Evolutionary conservation across 2,797 vertebrate species (phyloP).

Genomic region (Aratinga solstitialis): DNA sequence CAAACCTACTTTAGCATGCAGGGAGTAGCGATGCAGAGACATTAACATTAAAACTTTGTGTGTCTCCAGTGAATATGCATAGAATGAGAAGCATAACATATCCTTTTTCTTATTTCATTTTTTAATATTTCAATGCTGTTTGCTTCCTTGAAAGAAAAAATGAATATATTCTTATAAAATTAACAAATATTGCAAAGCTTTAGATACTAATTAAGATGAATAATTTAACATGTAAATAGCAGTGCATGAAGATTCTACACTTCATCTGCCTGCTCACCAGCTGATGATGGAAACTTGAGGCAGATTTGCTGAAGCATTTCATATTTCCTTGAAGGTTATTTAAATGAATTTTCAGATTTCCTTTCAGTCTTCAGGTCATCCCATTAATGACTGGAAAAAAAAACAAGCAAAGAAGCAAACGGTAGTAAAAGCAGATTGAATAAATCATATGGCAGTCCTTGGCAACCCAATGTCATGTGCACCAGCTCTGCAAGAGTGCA

Average conservation of each 20-base stretch:
- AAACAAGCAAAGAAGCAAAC: not conserved
- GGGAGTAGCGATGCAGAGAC: constrained; percentile 48
- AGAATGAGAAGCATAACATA: not conserved
- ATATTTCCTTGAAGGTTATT: constrained; percentile 16
- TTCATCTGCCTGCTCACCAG: not conserved
- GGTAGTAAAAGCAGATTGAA: not conserved
- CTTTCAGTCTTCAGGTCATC: constrained; percentile 17
- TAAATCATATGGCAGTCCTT: fast-evolving
- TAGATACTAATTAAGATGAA: constrained; percentile 40
- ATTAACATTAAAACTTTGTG: constrained; percentile 60
- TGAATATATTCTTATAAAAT: not conserved
- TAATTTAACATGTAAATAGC: not conserved
- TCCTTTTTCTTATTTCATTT: constrained; percentile 20
- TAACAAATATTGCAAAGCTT: constrained; percentile 1
- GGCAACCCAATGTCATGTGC: fast-evolving
- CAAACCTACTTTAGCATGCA: constrained; percentile 43
- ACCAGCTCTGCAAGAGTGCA: fast-evolving
- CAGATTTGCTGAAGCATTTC: not conserved
- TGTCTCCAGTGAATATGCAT: constrained; percentile 45
- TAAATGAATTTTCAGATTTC: not conserved
- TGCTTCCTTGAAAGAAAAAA: not conserved
- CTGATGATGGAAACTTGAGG: not conserved
- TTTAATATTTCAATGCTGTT: constrained; percentile 8
- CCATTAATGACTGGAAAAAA: not conserved
- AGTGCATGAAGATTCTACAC: not conserved